Evolutionary conservation across 2,888 invertebrate genomes (phyloP).

Genomic region (Spodoptera picta): DNA sequence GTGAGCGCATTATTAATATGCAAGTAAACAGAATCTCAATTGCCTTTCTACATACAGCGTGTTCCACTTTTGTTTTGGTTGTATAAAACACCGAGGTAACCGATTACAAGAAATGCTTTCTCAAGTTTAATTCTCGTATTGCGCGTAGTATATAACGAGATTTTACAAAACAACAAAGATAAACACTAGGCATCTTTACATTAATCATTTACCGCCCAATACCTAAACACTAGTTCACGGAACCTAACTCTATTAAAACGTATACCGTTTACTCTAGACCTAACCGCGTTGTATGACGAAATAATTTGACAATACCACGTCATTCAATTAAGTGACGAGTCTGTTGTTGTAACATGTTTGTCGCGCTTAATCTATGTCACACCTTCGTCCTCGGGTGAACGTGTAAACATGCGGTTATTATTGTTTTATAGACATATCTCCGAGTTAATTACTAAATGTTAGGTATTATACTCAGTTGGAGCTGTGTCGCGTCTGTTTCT

Average conservation of each 20-base stretch:
- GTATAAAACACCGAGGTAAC: conserved; percentile 11
- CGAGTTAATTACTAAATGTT: conserved; percentile 8
- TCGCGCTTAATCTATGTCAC: conserved; percentile 45
- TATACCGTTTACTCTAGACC: conserved; percentile 9
- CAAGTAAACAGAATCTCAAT: conserved; percentile 45
- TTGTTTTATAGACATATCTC: conserved; percentile 31
- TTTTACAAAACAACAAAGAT: too few relatives aligned
- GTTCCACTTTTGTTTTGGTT: conserved; percentile 31
- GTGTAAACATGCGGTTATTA: conserved; percentile 31
- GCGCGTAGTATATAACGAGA: too few relatives aligned
- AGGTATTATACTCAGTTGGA: not conserved
- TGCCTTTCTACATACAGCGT: conserved; percentile 32
- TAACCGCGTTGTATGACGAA: conserved; percentile 51
- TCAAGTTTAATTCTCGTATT: too few relatives aligned
- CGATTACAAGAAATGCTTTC: too few relatives aligned
- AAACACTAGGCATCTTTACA: too few relatives aligned
- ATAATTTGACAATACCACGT: conserved; percentile 51
- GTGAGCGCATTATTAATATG: conserved; percentile 38
- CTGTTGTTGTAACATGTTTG: conserved; percentile 47
- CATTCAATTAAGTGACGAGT: conserved; percentile 54
- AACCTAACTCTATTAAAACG: conserved; percentile 10
- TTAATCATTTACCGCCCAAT: not conserved
- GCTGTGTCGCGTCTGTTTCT: not conserved
- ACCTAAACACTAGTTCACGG: not conserved
- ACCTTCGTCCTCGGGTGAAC: conserved; percentile 21